Percentiles rank a stretch among this genome's conserved stretches.
These are phyloP conservation scores for Gymnocheta viridis DNA, from an alignment of 2,888 invertebrate species.

Conservation along the genomic window DNA sequence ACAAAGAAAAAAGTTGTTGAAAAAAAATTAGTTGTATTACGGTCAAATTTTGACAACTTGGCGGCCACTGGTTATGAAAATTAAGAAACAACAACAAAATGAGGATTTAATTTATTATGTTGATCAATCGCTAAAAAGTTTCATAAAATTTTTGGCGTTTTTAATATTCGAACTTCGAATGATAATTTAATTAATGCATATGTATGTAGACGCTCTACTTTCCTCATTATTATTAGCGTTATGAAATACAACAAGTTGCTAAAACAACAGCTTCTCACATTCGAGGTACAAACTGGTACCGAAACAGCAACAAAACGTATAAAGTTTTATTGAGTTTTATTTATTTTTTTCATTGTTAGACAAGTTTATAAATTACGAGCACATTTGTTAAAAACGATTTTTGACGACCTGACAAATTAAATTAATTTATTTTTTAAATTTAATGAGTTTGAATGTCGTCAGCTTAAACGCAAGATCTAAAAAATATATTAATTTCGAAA, in stretches of 20 bases:
- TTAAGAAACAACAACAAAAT: too few species aligned
- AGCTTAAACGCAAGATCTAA: too few species aligned
- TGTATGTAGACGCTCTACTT: neutral
- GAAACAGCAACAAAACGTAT: neutral
- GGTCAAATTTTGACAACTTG: too few species aligned
- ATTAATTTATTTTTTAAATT: neutral
- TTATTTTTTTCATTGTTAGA: neutral
- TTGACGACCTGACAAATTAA: neutral
- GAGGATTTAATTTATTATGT: too few species aligned
- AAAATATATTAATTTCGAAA: too few species aligned
- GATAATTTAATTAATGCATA: neutral
- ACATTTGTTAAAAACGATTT: neutral
- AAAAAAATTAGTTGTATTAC: too few species aligned
- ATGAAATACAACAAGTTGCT: slow-evolving; percentile 20
- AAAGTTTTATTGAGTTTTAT: neutral
- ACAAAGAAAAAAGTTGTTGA: too few species aligned
- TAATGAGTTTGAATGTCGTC: neutral
- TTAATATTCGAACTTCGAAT: neutral
- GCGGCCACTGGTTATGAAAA: too few species aligned
- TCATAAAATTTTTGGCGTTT: too few species aligned
- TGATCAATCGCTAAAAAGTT: too few species aligned
- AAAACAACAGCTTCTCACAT: slow-evolving; percentile 2
- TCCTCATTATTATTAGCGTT: slow-evolving; percentile 23
- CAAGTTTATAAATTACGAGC: neutral
- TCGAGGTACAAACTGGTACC: slow-evolving; percentile 64